Evolutionary conservation across 2,797 vertebrate genomes (phyloP), one percentile per base, ranked within the genome.

Genomic region (Neosalanx taihuensis): DNA sequence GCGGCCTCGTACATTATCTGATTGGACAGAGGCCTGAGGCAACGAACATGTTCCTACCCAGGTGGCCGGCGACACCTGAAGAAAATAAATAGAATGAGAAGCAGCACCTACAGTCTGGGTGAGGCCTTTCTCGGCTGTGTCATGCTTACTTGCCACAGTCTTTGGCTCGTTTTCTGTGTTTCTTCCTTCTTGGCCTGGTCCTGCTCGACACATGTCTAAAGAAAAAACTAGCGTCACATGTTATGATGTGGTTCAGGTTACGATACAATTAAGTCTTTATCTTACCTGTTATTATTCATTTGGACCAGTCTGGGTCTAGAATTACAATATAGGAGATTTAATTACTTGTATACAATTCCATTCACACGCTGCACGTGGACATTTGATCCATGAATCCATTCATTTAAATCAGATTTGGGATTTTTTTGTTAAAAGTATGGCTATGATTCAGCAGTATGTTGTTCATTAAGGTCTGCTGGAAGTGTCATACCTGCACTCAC

Each of bases 401-500:
- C 18, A 60, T 60, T 23, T 60, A 20, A 12, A 60, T 12, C 10
- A 10, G 58, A 60, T 12, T 29, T 29, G 13, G 58, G 10, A 6
- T 59, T 26, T 5, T 53, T 56, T 18, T 5, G 12, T 6, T 46
- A 46, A 56, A 17, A n/a, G 51, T 56, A 56, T n/a, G 51, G 51
- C 51, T 56, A n/a, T 6, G 51, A 56, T 56, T 56, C 51, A 29
- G 12, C 5, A 18, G 20, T 20, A 20, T n/a, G 20, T 57, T 5
- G 20, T n/a, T 58, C 17, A 29, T 3, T n/a, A 59, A 59, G n/a
- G 23, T 61, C 12, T 9, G n/a, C 29, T 7, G 26, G 15, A 33
- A 62, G 20, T 10, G 30, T 5, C 82, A 15, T 90, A 97, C 96
- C 94, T 95, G 93, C 94, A 96, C 66, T 92, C 90, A 62, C 96